A percentile compares a stretch with the other conserved stretches of the same genome.
These are phyloP conservation scores for Aldrovandia affinis DNA, from an alignment of 2,797 vertebrate species.

Conservation along the genomic window DNA sequence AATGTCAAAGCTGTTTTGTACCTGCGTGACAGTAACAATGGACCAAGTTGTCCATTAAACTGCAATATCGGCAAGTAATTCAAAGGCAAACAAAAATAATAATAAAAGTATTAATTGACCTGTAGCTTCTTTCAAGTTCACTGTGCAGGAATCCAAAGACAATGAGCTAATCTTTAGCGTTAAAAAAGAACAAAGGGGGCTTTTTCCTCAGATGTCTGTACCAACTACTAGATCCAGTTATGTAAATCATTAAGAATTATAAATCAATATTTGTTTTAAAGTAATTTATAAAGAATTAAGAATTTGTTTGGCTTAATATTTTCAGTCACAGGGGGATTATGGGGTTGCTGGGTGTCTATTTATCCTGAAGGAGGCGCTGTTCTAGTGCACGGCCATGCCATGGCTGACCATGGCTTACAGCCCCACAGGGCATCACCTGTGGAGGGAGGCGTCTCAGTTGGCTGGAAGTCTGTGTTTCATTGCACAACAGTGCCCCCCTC, in stretches of 20 bases:
- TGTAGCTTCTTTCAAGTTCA: neutral
- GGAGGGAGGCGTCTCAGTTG: too few species aligned
- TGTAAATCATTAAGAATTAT: neutral
- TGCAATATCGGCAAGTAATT: neutral
- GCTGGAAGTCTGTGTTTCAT: too few species aligned
- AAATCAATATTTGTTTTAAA: too few species aligned
- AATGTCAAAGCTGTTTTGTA: neutral
- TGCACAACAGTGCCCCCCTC: too few species aligned
- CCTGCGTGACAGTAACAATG: neutral
- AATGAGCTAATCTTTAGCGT: neutral
- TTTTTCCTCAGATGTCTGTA: neutral
- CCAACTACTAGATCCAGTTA: conserved; percentile 5
- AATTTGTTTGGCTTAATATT: too few species aligned
- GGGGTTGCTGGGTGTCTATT: too few species aligned
- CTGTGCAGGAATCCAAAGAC: neutral
- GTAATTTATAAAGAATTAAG: too few species aligned
- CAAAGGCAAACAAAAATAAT: neutral
- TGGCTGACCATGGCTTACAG: too few species aligned
- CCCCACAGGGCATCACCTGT: too few species aligned
- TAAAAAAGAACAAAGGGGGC: neutral
- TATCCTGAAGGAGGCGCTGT: too few species aligned
- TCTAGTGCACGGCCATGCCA: too few species aligned
- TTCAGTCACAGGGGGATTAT: too few species aligned
- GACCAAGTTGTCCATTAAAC: neutral
- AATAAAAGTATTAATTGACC: conserved; percentile 9